Base-by-base conservation (phyloP, 2,113 vertebrate species). In the Ursus arctos region DNA sequence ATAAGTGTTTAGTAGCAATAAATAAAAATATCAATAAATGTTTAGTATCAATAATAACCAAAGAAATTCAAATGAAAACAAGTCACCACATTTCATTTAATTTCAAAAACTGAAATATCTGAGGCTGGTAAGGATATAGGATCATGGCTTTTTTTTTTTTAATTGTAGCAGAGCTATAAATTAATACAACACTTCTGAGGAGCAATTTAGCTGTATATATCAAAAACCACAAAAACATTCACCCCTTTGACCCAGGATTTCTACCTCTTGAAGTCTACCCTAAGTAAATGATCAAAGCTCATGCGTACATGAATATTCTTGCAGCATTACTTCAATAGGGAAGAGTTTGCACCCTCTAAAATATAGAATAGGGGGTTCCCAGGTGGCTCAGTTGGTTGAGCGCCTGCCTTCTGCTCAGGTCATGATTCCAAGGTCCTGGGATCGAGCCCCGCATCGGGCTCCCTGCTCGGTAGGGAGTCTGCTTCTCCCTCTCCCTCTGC, bases 1-100 rank as follows among this genome's bases (percentile, higher is more conserved):
- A 36, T 3, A 85, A 21, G 10, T 86, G 24, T 69, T 94, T 47
- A 10, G 43, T 5, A 43, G 43, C 43, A 43, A 43, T 43, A 43
- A 43, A 43, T 43, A 43, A 43, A 43, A 43, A 43, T 43, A 43
- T 43, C 43, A 43, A 43, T 43, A 63, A 88, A 86, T 12, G 4
- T 7, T 96, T 65, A 63, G 4, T 49, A 83, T 94, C 55, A 83
- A 69, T 87, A 89, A 92, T 72, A 96, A 82, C 10, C 72, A 86
- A 92, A 69, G 26, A 97, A 80, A 89, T 55, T 92, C 47, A 87
- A 61, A 49, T 83, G 94, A 79, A 94, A 94, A 87, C 19, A 94
- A 89, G 18, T 33, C 6, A 79, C 1, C 43, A 90, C 1, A 2
- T 77, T 95, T 81, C 18, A 33, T 93, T 91, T 95, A 59, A 91